Base-by-base conservation (phyloP, 2,888 invertebrate genomes). In the Hecatera dysodea region DNA sequence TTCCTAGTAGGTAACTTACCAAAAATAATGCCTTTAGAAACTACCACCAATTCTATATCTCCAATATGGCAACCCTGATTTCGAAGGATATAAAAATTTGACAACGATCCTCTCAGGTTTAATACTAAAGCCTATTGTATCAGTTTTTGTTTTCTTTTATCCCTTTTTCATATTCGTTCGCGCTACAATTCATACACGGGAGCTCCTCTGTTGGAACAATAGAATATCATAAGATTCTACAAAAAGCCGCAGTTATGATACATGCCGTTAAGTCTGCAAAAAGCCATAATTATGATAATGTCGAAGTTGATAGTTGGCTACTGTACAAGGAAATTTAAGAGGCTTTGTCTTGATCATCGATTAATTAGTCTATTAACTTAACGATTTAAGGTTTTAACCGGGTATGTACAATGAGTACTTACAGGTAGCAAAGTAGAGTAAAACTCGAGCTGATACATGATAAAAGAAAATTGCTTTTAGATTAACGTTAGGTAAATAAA, bases 61-160 rank as follows among this genome's bases (percentile, higher is more conserved):
- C 27, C 22, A 12, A 11, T 11, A 55, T 5, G 82, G 87, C 82
- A 80, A 75, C 81, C 53, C 77, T 50, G 87, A 88, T 88, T 85
- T 81, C 84, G 80, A 75, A 82, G 89, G 92, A 93, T 93, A 90
- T 80, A 91, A 92, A 93, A 91, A 92, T 93, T 92, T 91, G 92
- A 93, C 93, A 93, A 93, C 88, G 91, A 94, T 93, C 88, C 91
- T 90, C 91, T 87, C 89, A 86, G 89, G 90, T 87, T 86, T 86
- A 91, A 92, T 93, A 93, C 89, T 88, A 88, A 87, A 87, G 81
- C 84, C 93, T 92, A 94, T 94, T 94, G 94, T 94, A 89, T 93
- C 88, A 85, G 87, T 85, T 87, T 86, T 89, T 82, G 86, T 91
- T 93, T 93, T 91, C 88, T 82, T 80, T 86, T 75, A 56, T 79